Percentiles rank a stretch among this genome's conserved stretches.
phyloP scores from a whole-genome alignment of 2,888 invertebrate genomes.

The Platynereis dumerilii region DNA sequence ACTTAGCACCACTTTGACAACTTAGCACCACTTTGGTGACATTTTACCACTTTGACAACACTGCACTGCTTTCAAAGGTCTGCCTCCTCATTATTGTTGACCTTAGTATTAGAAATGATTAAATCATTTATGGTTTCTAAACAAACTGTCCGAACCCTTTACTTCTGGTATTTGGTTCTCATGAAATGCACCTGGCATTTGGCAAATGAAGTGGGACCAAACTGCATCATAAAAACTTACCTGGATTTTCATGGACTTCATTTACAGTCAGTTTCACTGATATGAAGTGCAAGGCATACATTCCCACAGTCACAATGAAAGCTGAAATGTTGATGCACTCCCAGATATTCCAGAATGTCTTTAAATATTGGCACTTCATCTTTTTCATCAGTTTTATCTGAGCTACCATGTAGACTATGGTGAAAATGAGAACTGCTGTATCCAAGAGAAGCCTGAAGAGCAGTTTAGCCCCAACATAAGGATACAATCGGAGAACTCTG shows the following conservation, averaged over 20 bases:
- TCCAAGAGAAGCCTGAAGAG: conserved; percentile 1
- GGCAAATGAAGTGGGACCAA: no score
- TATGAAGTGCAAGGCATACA: neutral
- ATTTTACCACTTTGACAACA: no score
- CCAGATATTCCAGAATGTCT: neutral
- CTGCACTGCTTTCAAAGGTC: no score
- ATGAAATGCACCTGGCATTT: no score
- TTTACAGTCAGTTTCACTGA: neutral
- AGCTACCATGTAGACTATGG: neutral
- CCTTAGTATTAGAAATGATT: no score
- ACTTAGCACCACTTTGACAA: no score
- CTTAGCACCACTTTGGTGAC: no score
- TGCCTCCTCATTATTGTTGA: no score
- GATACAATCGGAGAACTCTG: neutral
- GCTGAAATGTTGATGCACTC: conserved; percentile 1
- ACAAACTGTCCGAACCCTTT: no score
- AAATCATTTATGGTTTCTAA: no score
- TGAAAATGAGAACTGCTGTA: neutral
- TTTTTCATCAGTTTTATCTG: neutral
- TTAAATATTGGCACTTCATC: neutral
- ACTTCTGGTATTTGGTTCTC: no score
- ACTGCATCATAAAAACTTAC: no score
- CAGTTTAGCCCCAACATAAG: neutral
- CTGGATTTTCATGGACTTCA: conserved; percentile 3
- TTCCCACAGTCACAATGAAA: neutral